Base-by-base conservation (phyloP, 2,797 vertebrate species). In the Melanotaenia nigrans region DNA sequence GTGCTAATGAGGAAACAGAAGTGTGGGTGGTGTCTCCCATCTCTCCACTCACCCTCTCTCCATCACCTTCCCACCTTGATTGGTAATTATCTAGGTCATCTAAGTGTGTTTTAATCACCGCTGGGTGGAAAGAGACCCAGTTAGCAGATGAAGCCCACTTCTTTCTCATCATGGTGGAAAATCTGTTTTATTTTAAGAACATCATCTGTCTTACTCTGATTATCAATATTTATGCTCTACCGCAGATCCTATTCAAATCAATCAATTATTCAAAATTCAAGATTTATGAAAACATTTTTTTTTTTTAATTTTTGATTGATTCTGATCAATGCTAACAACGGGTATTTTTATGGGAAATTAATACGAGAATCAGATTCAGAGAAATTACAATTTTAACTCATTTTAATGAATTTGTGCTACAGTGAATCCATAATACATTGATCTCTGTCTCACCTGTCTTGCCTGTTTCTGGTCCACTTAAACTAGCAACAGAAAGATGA, bases 31-130 rank as follows among this genome's bases (percentile, higher is more conserved):
- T 51, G 20, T 61, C 36, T 61, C 49, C 25, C 42, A 3, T 56
- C 38, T 54, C 55, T 53, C 62, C 35, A 36, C 0, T 36, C 32
- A 33, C 5, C 53, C 38, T 49, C 55, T 53, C 60, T 47, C 42
- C 38, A 24, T 54, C 74, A 62, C 73, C 58, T 63, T 65, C 68
- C 70, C 61, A 73, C 77, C 83, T 84, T 87, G 84, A 90, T 90
- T 86, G 78, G 67, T 28, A 40, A 81, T 62, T 80, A 87, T 89
- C 65, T 85, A 68, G 88, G 87, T 88, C 87, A 79, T 57, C 62
- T 77, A 59, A 1, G 63, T 65, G 71, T 49, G 77, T 80, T 80
- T 85, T 86, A 90, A 90, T 90, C 83, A 90, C 85, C 0, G 55
- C 5, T 75, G 73, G 63, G 68, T 69, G 79, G 56, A 73, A 73